Percentiles rank a stretch among this genome's conserved stretches.
Conservation (phyloP, 2,797 vertebrate genomes). For the Anableps anableps region DNA sequence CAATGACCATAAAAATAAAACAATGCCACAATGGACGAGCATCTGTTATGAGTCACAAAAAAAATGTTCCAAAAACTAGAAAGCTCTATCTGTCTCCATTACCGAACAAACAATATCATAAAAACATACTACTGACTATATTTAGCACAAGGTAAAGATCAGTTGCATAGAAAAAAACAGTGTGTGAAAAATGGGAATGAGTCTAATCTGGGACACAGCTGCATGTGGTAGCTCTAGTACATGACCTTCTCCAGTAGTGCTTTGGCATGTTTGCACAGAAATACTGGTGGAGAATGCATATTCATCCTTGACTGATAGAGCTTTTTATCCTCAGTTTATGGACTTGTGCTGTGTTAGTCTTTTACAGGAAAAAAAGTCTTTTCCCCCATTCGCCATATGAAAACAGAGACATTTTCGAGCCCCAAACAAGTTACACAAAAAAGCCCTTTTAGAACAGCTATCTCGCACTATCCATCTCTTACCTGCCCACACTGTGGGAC, state of each 20-base stretch:
- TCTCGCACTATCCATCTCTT: conserved; percentile 8
- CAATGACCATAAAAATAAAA: neutral
- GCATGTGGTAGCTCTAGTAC: conserved; percentile 37
- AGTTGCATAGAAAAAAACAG: conserved; percentile 22
- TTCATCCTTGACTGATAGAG: conserved; percentile 1
- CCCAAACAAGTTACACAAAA: conserved; percentile 23
- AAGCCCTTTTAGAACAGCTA: conserved; percentile 23
- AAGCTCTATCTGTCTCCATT: neutral
- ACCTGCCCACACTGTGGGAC: conserved; percentile 52
- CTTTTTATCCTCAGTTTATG: neutral
- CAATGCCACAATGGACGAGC: neutral
- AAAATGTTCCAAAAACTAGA: neutral
- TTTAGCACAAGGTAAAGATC: conserved; percentile 19
- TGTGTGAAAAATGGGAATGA: conserved; percentile 27
- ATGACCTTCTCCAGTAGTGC: conserved; percentile 8
- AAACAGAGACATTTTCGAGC: conserved; percentile 50
- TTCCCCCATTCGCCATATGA: conserved; percentile 23
- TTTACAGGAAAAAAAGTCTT: neutral
- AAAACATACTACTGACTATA: neutral
- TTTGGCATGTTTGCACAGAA: conserved; percentile 12
- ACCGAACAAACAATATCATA: neutral
- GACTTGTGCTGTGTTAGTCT: neutral
- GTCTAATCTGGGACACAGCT: conserved; percentile 30
- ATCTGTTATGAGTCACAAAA: neutral
- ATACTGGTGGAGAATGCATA: conserved; percentile 10